Evolutionary conservation across 2,888 invertebrate genomes (phyloP).

Genomic region (Shargacucullia verbasci): DNA sequence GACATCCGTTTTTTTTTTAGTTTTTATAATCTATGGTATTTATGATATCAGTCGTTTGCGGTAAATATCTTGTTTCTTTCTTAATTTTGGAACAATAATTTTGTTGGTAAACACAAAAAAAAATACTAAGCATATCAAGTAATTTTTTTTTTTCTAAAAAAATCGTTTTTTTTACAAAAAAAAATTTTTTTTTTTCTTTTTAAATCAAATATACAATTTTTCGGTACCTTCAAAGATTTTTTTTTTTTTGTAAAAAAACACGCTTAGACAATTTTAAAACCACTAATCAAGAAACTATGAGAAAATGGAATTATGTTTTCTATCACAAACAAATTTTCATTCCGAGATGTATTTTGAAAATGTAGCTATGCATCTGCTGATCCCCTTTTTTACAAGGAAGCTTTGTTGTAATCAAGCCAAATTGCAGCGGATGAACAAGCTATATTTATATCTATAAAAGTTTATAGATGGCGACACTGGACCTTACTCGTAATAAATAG

Average conservation of each 20-base stretch:
- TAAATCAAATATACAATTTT: constrained; percentile 29
- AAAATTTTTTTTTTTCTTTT: background rate
- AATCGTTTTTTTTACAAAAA: constrained; percentile 31
- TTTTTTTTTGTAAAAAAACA: constrained; percentile 32
- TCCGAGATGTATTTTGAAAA: constrained; percentile 12
- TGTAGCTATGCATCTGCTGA: background rate
- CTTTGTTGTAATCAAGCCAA: constrained; percentile 10
- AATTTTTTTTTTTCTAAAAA: constrained; percentile 6
- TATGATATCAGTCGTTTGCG: constrained; percentile 72
- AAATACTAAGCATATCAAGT: constrained; percentile 16
- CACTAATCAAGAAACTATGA: constrained; percentile 69
- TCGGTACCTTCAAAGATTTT: background rate
- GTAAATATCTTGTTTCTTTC: constrained; percentile 54
- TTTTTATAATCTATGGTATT: constrained; percentile 59
- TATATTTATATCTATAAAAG: constrained; percentile 2
- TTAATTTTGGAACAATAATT: constrained; percentile 43
- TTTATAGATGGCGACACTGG: no score
- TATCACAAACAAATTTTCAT: constrained; percentile 75
- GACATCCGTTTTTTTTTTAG: constrained; percentile 66
- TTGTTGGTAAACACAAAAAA: constrained; percentile 45
- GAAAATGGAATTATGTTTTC: constrained; percentile 83
- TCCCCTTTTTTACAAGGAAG: constrained; percentile 32
- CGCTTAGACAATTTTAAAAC: constrained; percentile 54
- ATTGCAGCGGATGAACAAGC: constrained; percentile 20
- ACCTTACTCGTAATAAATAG: no score